phyloP scores from a whole-genome alignment of 2,888 invertebrate genomes.

The Microplitis manilae region DNA sequence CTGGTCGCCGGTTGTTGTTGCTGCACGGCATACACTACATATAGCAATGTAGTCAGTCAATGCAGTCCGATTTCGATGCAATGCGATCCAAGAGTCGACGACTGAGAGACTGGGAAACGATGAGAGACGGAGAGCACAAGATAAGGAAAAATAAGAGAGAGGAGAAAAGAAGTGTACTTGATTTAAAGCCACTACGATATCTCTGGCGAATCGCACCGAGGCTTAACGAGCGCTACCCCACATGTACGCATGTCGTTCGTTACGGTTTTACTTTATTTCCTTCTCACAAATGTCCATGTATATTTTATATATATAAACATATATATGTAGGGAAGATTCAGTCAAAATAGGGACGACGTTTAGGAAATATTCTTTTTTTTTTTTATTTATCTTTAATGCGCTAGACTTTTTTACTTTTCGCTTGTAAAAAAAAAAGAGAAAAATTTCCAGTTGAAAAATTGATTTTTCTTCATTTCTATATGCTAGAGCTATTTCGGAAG shows the following conservation, averaged over 20 bases:
- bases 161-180: conserved; percentile 56
- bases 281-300: conserved; percentile 30
- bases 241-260: conserved; percentile 53
- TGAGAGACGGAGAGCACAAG: background rate
- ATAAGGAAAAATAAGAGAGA: conserved; percentile 22
- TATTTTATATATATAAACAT: conserved; percentile 16
- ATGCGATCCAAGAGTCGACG: background rate
- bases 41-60: conserved; percentile 22
- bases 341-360: too few species aligned
- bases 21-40: background rate
- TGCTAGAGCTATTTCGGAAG: too few species aligned
- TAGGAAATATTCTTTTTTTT: too few species aligned
- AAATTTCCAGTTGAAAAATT: too few species aligned
- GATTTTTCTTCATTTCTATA: too few species aligned
- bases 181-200: conserved; percentile 66
- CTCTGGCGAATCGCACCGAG: conserved; percentile 63
- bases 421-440: too few species aligned
- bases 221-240: conserved; percentile 64
- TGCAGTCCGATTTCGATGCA: conserved; percentile 45
- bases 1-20: background rate
- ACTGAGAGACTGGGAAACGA: background rate
- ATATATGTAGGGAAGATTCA: background rate
- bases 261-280: conserved; percentile 43
- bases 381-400: too few species aligned
- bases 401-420: too few species aligned